Conservation (phyloP, 2,113 vertebrate species). For the Cryptotis parvus region DNA sequence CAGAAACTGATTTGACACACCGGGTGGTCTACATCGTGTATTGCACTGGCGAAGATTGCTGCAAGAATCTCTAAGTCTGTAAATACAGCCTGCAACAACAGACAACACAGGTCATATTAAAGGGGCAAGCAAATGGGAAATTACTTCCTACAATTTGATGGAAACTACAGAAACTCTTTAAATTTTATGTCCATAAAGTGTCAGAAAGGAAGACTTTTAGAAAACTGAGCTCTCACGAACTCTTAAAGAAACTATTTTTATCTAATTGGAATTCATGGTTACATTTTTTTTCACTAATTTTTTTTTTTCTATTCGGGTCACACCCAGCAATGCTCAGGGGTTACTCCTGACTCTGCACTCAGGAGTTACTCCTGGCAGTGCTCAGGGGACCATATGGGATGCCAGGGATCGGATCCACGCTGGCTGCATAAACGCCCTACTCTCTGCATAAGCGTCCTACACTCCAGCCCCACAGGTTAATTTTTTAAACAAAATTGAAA, state of each 20-base stretch:
- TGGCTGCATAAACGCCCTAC: too few relatives aligned
- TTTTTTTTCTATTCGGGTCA: too few relatives aligned
- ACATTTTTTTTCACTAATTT: neutral
- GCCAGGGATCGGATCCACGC: too few relatives aligned
- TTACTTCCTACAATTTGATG: neutral
- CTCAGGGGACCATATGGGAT: too few relatives aligned
- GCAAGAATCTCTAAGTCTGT: slow-evolving; percentile 99
- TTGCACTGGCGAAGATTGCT: slow-evolving; percentile 99
- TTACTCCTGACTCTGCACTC: too few relatives aligned
- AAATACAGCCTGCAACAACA: slow-evolving; percentile 94
- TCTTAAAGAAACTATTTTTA: slow-evolving; percentile 48
- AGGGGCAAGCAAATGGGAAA: neutral
- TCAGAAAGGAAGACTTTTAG: neutral
- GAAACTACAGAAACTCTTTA: slow-evolving; percentile 12
- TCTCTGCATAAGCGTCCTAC: too few relatives aligned
- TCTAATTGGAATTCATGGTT: neutral
- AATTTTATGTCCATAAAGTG: neutral
- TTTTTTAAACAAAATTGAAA: slow-evolving; percentile 6
- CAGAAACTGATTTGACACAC: slow-evolving; percentile 99
- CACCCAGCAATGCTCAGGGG: too few relatives aligned
- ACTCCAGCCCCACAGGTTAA: too few relatives aligned
- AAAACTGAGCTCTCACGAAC: neutral
- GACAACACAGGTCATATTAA: slow-evolving; percentile 48
- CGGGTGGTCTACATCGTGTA: slow-evolving; percentile 99
- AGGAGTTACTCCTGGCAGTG: too few relatives aligned